Conservation (phyloP, 2,888 invertebrate genomes). For the Andrena camellia region DNA sequence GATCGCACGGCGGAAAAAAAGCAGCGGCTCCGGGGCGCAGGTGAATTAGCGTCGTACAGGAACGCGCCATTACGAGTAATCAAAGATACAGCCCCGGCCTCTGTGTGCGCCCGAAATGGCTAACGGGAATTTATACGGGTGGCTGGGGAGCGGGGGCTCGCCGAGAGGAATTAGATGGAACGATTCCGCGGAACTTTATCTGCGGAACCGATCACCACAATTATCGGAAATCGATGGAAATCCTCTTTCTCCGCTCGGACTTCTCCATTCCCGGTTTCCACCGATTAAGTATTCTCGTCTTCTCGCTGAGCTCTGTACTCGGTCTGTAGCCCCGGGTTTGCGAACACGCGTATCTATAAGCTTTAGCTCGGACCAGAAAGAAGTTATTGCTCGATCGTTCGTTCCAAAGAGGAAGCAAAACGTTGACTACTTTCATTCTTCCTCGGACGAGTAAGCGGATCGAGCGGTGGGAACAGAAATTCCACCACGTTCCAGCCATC, state of each 20-base stretch:
- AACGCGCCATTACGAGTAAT: slow-evolving; percentile 51
- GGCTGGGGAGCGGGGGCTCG: slow-evolving; percentile 30
- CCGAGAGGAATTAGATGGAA: slow-evolving; percentile 60
- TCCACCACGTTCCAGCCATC: too few relatives aligned
- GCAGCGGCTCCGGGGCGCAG: slow-evolving; percentile 8
- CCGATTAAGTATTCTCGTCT: slow-evolving; percentile 48
- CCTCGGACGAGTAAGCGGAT: too few relatives aligned
- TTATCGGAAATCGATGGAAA: slow-evolving; percentile 74
- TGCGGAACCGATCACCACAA: slow-evolving; percentile 64
- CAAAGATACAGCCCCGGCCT: slow-evolving; percentile 45
- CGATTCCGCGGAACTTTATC: slow-evolving; percentile 65
- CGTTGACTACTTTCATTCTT: too few relatives aligned
- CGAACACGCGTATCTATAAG: slow-evolving; percentile 13
- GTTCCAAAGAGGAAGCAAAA: too few relatives aligned
- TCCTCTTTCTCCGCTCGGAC: slow-evolving; percentile 57
- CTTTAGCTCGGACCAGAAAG: not conserved
- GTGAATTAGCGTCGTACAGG: slow-evolving; percentile 32
- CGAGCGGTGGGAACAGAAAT: too few relatives aligned
- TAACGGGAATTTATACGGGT: slow-evolving; percentile 27
- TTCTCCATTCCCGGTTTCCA: slow-evolving; percentile 28
- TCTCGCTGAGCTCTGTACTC: slow-evolving; percentile 14
- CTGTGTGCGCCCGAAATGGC: slow-evolving; percentile 19
- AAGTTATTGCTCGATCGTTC: too few relatives aligned
- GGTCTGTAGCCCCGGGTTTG: slow-evolving; percentile 17
- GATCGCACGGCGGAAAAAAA: not conserved